Evolutionary conservation across 2,888 invertebrate species (phyloP), one percentile per base, ranked within the genome.

Genomic region (Cephus pulcher): DNA sequence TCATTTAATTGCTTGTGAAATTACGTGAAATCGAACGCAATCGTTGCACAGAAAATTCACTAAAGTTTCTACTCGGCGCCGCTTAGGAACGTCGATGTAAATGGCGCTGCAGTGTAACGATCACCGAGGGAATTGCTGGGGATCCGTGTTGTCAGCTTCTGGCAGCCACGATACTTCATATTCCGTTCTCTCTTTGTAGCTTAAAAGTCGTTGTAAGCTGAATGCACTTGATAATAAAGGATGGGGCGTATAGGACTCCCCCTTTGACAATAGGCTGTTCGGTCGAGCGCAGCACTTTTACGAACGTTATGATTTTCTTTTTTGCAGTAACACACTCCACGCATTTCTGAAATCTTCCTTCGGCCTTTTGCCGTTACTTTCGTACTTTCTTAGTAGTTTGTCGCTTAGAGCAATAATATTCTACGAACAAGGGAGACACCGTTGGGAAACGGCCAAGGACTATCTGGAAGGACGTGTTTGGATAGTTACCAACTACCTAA

Each of bases 401-500:
- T 70, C 75, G 73, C 69, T 75, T 37, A 76, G 78, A 40, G 76
- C 75, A 78, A 78, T 78, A 78, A 78, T 68, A 78, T 78, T 75
- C 34, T 32, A 68, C 73, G 78, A 71, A 76, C 75, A 68, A 73
- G 75, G 9, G 76, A 32, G 68, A 75, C 56, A 68, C 35, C 70
- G 80, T 85, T 88, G 88, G 88, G 85, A 83, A 80, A 77, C 80
- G 80, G 88, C 88, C 88, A 87, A 86, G 82, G 83, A 81, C 88
- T 86, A 87, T 88, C 86, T 83, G 81, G 82, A 83, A 85, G 87
- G 86, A 86, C 86, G 85, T 88, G 89, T 82, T 88, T 87, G 87
- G 88, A 87, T 83, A 81, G 82, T 85, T 82, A 88, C 87, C 89
- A 86, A 88, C 85, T 88, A 85, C 86, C 87, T 87, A 88, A 89